Evolutionary conservation across 2,888 invertebrate species (phyloP), one percentile per base, ranked within the genome.

Genomic region (Rhagophthalmus giganteus): DNA sequence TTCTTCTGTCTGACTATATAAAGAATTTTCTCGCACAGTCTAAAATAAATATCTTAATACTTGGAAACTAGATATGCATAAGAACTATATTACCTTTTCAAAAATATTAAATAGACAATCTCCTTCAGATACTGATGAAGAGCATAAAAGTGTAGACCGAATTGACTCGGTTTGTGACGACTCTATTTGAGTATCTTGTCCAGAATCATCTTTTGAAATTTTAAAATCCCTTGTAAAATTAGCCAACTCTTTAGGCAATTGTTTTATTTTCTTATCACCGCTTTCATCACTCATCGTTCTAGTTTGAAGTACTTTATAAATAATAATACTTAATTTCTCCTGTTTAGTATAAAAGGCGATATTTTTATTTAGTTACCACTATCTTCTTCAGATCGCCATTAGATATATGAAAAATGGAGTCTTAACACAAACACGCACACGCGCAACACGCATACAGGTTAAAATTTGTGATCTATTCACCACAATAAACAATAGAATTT

Each of bases 21-120:
- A 10, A 9, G 38, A 38, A 28, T 27, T 9, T 30, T 28, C 20
- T 28, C 10, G 8, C 8, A 24, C n/a, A 13, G 40, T 10, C 40
- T 41, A 41, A 41, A 41, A 41, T 32, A 32, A 32, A 31, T 26
- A 26, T 5, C 30, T n/a, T n/a, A n/a, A n/a, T n/a, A 20, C 7
- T 15, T 16, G 16, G 28, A 20, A 5, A 20, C 7, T 20, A 3
- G 7, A 20, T 20, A 20, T 20, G 20, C 20, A 20, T 20, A 20
- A 20, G 7, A 5, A 3, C 20, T 5, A 20, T 20, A 7, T 20
- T 20, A 20, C 20, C 7, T 20, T 20, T 5, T 20, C 20, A 20
- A 20, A 3, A 5, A 20, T 5, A 20, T 20, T 20, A 5, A 20
- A 20, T 20, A 20, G 20, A 20, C 20, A 5, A 20, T 20, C 20